Evolutionary conservation across 2,113 vertebrate genomes (phyloP).

Genomic region (Dromiciops gliroides): DNA sequence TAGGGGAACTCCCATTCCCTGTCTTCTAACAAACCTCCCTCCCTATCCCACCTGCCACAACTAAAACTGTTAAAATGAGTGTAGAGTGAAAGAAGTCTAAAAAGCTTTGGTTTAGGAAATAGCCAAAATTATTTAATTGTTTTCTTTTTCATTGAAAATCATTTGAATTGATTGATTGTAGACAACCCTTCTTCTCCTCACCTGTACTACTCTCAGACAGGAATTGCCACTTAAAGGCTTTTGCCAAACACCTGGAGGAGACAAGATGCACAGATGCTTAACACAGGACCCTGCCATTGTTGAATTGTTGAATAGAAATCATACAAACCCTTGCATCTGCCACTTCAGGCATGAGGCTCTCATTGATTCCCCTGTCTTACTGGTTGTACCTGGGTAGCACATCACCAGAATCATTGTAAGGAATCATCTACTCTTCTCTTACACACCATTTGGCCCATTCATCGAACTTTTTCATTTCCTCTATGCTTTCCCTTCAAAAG

Average conservation of each 20-base stretch:
- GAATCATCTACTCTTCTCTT: neutral
- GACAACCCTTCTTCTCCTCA: neutral
- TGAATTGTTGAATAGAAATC: conserved; percentile 34
- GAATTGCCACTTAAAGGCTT: neutral
- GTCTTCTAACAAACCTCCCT: no score
- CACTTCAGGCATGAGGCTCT: neutral
- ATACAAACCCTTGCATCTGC: neutral
- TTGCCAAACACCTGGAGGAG: conserved; percentile 12
- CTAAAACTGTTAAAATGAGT: neutral
- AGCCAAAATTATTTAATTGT: neutral
- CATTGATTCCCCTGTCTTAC: conserved; percentile 8
- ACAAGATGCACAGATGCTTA: neutral
- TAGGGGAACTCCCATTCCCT: no score
- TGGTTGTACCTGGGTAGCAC: neutral
- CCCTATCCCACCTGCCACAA: neutral
- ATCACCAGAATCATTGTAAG: neutral
- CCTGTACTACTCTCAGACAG: neutral
- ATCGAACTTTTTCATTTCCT: conserved; percentile 21
- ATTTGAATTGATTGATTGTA: neutral
- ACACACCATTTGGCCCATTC: conserved; percentile 13
- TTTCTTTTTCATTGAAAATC: conserved; percentile 37
- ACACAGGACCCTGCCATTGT: neutral
- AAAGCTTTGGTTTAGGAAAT: neutral
- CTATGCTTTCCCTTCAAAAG: conserved; percentile 23
- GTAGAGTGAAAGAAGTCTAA: neutral